These are phyloP conservation scores for Drosophila maculinotata DNA, from an alignment of 2,888 invertebrate species.

Conservation along the genomic window DNA sequence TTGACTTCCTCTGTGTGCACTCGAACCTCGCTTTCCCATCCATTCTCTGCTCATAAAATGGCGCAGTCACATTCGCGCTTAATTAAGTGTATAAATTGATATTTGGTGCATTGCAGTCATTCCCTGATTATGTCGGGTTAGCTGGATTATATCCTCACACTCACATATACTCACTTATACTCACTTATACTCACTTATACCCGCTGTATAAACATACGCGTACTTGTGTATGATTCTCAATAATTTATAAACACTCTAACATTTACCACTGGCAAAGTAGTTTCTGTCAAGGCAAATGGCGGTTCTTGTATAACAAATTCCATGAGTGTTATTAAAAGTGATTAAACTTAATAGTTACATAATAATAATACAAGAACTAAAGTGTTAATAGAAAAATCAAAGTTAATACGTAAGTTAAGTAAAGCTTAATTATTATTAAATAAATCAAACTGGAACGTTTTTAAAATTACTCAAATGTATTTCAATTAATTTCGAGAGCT, in stretches of 20 bases:
- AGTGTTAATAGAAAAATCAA: no score
- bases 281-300: neutral
- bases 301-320: no score
- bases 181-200: no score
- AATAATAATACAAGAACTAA: no score
- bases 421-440: no score
- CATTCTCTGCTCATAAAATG: conserved; percentile 50
- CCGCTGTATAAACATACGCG: neutral
- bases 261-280: neutral
- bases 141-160: conserved; percentile 38
- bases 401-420: no score
- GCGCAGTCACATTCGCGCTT: conserved; percentile 79
- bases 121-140: conserved; percentile 57
- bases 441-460: no score
- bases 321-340: no score
- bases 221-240: neutral
- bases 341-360: no score
- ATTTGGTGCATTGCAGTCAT: conserved; percentile 74
- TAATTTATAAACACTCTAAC: neutral
- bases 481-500: no score
- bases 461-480: no score
- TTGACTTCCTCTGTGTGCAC: no score
- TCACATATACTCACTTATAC: neutral
- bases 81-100: conserved; percentile 80
- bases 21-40: neutral